These are phyloP conservation scores for Setipinna tenuifilis DNA, from an alignment of 2,797 vertebrate genomes.

Conservation along the genomic window DNA sequence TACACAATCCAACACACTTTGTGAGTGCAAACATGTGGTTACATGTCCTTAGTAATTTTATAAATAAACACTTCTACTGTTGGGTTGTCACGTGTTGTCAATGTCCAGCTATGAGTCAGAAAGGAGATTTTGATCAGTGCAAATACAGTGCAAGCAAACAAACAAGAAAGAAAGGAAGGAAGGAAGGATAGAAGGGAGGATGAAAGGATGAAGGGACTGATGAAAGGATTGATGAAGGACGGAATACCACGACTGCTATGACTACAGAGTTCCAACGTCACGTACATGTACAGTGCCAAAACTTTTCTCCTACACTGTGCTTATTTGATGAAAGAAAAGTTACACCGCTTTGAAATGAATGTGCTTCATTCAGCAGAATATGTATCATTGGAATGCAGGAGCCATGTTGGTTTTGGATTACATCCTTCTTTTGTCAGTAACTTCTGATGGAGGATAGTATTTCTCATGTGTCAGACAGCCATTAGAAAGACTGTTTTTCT, in stretches of 20 bases:
- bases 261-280: too few relatives aligned
- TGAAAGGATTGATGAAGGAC: too few relatives aligned
- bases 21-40: neutral
- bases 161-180: neutral
- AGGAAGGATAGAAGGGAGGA: too few relatives aligned
- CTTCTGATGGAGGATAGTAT: conserved; percentile 7
- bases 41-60: neutral
- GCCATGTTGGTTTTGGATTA: neutral
- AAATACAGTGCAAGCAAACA: neutral
- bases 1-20: neutral
- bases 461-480: neutral
- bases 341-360: neutral
- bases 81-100: neutral
- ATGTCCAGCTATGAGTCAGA: neutral
- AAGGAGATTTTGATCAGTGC: neutral
- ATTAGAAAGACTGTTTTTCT: neutral
- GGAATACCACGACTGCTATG: too few relatives aligned
- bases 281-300: neutral
- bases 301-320: neutral
- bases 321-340: neutral
- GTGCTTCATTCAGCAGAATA: neutral
- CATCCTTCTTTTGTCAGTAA: neutral
- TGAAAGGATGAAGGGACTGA: too few relatives aligned
- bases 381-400: neutral
- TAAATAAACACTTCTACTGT: neutral